Conservation (phyloP, 2,113 vertebrate species). For the Hippocampus barbouri region DNA sequence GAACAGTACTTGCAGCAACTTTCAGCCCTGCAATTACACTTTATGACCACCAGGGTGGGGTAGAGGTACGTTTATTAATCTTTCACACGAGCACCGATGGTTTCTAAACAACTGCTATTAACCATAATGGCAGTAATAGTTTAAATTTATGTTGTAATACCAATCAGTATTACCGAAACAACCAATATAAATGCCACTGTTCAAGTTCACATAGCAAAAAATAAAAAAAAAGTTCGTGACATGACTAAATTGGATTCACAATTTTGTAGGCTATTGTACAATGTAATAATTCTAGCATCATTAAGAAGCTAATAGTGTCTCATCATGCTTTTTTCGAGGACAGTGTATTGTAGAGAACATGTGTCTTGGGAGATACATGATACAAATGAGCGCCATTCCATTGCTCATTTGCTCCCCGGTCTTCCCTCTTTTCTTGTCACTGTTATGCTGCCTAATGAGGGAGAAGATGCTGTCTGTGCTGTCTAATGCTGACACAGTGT, state of each 20-base stretch:
- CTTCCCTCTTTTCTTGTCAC: slow-evolving; percentile 22
- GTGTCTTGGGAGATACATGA: slow-evolving; percentile 15
- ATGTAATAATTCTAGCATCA: slow-evolving; percentile 16
- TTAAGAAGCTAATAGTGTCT: slow-evolving; percentile 44
- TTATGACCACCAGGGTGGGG: slow-evolving; percentile 41
- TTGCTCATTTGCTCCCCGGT: slow-evolving; percentile 27
- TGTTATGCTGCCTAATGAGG: slow-evolving; percentile 26
- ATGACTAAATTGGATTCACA: neutral
- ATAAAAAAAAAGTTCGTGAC: neutral
- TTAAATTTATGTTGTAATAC: no score
- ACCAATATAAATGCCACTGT: slow-evolving; percentile 16
- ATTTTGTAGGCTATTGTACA: neutral
- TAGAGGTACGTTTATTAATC: slow-evolving; percentile 24
- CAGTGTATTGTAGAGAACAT: slow-evolving; percentile 28
- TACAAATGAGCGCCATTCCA: slow-evolving; percentile 15
- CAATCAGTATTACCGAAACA: neutral
- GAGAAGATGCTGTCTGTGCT: slow-evolving; percentile 14
- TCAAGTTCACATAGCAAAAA: neutral
- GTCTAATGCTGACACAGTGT: slow-evolving; percentile 19
- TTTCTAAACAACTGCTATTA: neutral
- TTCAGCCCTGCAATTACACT: slow-evolving; percentile 16
- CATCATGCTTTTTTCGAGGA: slow-evolving; percentile 29
- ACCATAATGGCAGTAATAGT: neutral
- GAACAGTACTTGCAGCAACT: neutral
- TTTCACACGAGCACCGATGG: neutral